These are phyloP conservation scores for Rutilus rutilus DNA, from an alignment of 2,113 vertebrate genomes.

Conservation along the genomic window DNA sequence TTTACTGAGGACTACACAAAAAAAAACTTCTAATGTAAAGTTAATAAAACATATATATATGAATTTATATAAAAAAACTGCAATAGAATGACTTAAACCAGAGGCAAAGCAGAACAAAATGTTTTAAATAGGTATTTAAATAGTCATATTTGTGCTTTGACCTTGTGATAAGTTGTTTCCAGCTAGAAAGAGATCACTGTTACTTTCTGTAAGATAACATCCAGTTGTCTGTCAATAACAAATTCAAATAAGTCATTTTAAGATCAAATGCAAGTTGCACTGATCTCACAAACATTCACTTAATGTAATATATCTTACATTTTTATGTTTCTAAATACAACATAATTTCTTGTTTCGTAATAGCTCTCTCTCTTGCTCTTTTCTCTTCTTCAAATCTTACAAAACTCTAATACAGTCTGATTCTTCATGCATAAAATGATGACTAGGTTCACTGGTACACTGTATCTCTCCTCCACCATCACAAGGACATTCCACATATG, in stretches of 20 bases:
- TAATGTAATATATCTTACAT: background rate
- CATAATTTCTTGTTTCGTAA: background rate
- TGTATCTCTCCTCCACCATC: constrained; percentile 10
- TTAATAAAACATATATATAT: background rate
- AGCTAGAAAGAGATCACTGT: background rate
- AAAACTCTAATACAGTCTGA: background rate
- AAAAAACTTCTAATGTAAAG: background rate
- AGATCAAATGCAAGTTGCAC: background rate
- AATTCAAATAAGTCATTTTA: too few relatives aligned
- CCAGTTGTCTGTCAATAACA: too few relatives aligned
- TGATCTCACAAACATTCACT: background rate
- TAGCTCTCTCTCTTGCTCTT: too few relatives aligned
- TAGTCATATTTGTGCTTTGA: background rate
- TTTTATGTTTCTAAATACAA: background rate
- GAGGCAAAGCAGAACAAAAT: too few relatives aligned
- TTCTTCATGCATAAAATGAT: background rate
- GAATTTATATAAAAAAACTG: too few relatives aligned
- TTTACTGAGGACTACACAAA: background rate
- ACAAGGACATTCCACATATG: constrained; percentile 56
- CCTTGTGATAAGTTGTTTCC: background rate
- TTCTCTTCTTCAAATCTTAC: background rate
- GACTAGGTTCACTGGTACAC: background rate
- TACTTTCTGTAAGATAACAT: background rate
- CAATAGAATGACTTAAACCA: too few relatives aligned
- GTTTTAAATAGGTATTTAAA: background rate